phyloP scores from a whole-genome alignment of 2,888 invertebrate genomes.

The Brachylomia viminalis region DNA sequence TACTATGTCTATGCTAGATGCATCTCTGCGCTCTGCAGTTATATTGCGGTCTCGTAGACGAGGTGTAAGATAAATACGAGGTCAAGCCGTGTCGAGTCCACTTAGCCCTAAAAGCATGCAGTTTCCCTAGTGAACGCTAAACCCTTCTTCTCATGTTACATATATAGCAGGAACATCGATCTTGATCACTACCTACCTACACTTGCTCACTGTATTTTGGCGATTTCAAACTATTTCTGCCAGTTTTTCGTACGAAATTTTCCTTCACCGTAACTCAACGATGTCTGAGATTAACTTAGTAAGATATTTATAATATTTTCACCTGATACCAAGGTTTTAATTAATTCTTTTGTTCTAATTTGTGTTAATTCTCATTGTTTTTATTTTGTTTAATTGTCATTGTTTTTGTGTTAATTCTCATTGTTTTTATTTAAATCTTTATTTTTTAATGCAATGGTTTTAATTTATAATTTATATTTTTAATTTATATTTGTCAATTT shows the following conservation, averaged over 20 bases:
- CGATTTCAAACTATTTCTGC: not conserved
- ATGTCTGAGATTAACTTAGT: not conserved
- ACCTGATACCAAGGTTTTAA: not conserved
- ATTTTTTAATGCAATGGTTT: no score
- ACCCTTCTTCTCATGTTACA: no score
- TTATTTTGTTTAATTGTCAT: no score
- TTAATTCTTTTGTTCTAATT: no score
- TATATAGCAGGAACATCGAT: no score
- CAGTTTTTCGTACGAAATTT: not conserved
- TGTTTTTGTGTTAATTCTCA: no score
- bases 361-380: no score
- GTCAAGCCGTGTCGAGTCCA: not conserved
- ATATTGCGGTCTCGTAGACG: not conserved
- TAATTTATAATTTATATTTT: no score
- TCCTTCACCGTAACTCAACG: not conserved
- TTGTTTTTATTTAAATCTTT: no score
- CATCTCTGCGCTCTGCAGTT: not conserved
- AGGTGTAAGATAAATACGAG: not conserved
- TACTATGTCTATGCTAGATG: not conserved
- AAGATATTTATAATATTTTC: not conserved
- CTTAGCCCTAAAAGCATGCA: not conserved
- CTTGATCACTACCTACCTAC: no score
- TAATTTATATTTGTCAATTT: no score
- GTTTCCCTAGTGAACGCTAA: not conserved
- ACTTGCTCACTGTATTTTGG: no score